Percentiles rank a stretch among this genome's conserved stretches.
Conservation (phyloP, 2,888 invertebrate species). For the Nudaria mundana region DNA sequence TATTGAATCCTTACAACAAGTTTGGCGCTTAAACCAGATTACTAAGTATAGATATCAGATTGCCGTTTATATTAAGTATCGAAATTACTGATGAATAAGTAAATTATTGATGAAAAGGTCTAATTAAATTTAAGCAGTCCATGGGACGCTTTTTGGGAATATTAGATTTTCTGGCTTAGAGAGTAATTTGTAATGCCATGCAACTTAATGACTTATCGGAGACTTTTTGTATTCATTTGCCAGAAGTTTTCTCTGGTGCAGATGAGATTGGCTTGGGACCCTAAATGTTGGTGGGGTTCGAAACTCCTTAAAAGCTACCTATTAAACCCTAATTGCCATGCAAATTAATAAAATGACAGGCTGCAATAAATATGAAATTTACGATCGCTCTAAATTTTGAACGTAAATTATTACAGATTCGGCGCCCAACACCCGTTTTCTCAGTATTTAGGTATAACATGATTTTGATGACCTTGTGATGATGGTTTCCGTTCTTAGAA, state of each 20-base stretch:
- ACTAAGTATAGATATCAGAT: too few species aligned
- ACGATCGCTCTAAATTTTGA: conserved; percentile 16
- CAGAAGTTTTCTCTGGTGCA: too few species aligned
- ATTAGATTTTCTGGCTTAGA: too few species aligned
- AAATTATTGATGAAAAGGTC: too few species aligned
- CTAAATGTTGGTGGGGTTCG: too few species aligned
- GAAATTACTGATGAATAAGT: neutral
- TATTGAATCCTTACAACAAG: conserved; percentile 1
- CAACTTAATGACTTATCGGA: too few species aligned
- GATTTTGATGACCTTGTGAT: conserved; percentile 5
- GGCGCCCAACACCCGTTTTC: conserved; percentile 15
- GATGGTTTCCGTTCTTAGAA: conserved; percentile 6
- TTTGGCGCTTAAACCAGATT: neutral
- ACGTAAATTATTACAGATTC: conserved; percentile 19
- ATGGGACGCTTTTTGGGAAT: too few species aligned
- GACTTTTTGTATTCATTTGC: too few species aligned
- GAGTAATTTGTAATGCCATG: too few species aligned
- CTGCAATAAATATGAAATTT: conserved; percentile 17
- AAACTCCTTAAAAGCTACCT: too few species aligned
- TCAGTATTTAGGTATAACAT: conserved; percentile 14
- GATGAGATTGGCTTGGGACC: too few species aligned
- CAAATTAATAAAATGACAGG: conserved; percentile 4
- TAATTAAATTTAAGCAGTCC: too few species aligned
- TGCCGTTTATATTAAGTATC: neutral
- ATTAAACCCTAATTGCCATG: neutral